Evolutionary conservation across 2,113 vertebrate genomes (phyloP).

Genomic region (Scomber colias): DNA sequence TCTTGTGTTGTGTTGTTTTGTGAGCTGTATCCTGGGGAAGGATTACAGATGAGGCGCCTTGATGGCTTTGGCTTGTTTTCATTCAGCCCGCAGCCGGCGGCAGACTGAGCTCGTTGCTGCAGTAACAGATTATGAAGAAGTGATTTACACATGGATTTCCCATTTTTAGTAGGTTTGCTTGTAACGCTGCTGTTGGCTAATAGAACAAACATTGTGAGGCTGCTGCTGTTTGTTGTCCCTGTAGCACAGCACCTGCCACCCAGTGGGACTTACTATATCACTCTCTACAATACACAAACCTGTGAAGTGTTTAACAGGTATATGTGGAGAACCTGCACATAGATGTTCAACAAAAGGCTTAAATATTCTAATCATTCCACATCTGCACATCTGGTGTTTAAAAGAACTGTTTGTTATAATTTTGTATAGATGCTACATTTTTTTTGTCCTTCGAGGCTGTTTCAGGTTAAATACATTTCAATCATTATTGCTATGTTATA

Average conservation of each 20-base stretch:
- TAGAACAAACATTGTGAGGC: conserved; percentile 42
- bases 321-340: conserved; percentile 1
- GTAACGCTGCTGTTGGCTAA: conserved; percentile 53
- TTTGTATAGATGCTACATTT: too few relatives aligned
- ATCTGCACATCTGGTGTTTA: neutral
- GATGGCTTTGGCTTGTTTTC: conserved; percentile 62
- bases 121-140: conserved; percentile 59
- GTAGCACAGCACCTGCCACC: conserved; percentile 32
- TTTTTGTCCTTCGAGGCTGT: too few relatives aligned
- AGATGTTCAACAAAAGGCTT: neutral
- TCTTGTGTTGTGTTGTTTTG: conserved; percentile 4
- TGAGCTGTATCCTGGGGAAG: conserved; percentile 45
- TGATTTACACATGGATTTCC: conserved; percentile 62
- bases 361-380: neutral
- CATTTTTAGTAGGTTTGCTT: conserved; percentile 56
- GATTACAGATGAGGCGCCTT: conserved; percentile 55
- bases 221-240: conserved; percentile 34
- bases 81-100: conserved; percentile 37
- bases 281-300: neutral
- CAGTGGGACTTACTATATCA: conserved; percentile 8
- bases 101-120: conserved; percentile 42
- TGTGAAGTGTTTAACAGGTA: neutral
- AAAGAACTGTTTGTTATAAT: neutral
- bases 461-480: too few relatives aligned
- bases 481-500: too few relatives aligned